A percentile compares a stretch with the other conserved stretches of the same genome.
phyloP scores from a whole-genome alignment of 2,888 invertebrate species.

The Beris chalybata region DNA sequence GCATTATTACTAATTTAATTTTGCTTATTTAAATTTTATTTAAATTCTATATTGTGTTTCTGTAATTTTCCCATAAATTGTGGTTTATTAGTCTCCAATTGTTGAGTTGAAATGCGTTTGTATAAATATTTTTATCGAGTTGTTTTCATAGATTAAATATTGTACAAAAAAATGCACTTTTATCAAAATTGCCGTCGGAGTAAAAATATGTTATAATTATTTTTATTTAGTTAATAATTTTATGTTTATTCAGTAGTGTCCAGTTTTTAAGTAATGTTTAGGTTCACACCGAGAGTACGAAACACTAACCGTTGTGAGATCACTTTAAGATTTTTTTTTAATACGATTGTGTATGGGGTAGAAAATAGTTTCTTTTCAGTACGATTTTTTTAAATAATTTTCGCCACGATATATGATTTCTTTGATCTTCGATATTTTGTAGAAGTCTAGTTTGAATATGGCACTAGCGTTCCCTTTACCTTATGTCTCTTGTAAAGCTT shows the following conservation, averaged over 20 bases:
- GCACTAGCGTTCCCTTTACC: too few species aligned
- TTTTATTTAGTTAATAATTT: slow-evolving; percentile 1
- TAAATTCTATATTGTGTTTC: background rate
- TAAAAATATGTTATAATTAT: slow-evolving; percentile 19
- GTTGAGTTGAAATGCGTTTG: slow-evolving; percentile 1
- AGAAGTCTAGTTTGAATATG: slow-evolving; percentile 3
- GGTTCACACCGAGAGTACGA: slow-evolving; percentile 10
- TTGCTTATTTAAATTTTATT: background rate
- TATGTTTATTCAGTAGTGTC: background rate
- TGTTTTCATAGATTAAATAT: slow-evolving; percentile 4
- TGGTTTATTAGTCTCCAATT: slow-evolving; percentile 6
- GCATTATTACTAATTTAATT: slow-evolving; percentile 7
- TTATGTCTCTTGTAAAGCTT: too few species aligned
- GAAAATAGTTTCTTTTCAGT: too few species aligned
- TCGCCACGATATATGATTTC: too few species aligned
- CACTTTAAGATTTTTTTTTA: slow-evolving; percentile 27
- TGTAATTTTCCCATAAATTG: too few species aligned
- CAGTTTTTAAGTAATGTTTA: too few species aligned
- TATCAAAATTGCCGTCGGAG: slow-evolving; percentile 15
- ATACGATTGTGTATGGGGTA: slow-evolving; percentile 5
- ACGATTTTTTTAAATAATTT: too few species aligned
- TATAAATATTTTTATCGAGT: slow-evolving; percentile 11
- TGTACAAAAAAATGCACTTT: slow-evolving; percentile 1
- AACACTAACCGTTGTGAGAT: slow-evolving; percentile 38
- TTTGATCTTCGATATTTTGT: slow-evolving; percentile 4